phyloP scores from a whole-genome alignment of 2,113 vertebrate species.

The Anolis sagrei region DNA sequence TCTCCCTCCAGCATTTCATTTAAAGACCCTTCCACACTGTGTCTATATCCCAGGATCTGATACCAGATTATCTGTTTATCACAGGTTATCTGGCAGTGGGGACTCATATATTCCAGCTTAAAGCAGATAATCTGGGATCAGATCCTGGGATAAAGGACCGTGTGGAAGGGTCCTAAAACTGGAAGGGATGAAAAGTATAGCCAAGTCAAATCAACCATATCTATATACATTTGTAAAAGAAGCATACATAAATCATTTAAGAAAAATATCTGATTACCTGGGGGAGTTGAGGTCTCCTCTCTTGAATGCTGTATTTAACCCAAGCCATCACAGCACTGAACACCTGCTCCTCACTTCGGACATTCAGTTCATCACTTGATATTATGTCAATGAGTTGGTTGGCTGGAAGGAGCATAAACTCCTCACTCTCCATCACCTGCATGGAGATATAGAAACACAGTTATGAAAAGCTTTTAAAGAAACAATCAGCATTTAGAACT shows the following conservation, averaged over 20 bases:
- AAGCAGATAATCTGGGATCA: too few relatives aligned
- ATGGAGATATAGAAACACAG: conserved; percentile 27
- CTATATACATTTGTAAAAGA: background rate
- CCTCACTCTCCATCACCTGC: conserved; percentile 99
- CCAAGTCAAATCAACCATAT: background rate
- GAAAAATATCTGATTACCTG: conserved; percentile 80
- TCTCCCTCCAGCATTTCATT: background rate
- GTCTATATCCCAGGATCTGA: too few relatives aligned
- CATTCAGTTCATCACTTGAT: conserved; percentile 97
- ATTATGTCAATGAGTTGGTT: conserved; percentile 99
- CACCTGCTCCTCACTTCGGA: conserved; percentile 97
- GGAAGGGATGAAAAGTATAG: background rate
- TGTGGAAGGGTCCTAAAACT: too few relatives aligned
- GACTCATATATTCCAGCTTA: too few relatives aligned
- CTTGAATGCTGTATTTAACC: conserved; percentile 99
- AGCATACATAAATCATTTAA: background rate
- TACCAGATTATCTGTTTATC: too few relatives aligned
- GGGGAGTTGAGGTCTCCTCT: conserved; percentile 92
- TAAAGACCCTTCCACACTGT: too few relatives aligned
- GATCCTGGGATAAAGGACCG: too few relatives aligned
- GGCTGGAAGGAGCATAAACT: conserved; percentile 98
- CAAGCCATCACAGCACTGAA: conserved; percentile 99
- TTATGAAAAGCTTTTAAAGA: background rate
- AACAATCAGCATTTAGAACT: background rate
- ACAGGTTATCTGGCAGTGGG: too few relatives aligned